A percentile compares a stretch with the other conserved stretches of the same genome.
Evolutionary conservation across 1,140 invertebrate genomes (phyloP).

Genomic region (Leptinotarsa undecemlineata): DNA sequence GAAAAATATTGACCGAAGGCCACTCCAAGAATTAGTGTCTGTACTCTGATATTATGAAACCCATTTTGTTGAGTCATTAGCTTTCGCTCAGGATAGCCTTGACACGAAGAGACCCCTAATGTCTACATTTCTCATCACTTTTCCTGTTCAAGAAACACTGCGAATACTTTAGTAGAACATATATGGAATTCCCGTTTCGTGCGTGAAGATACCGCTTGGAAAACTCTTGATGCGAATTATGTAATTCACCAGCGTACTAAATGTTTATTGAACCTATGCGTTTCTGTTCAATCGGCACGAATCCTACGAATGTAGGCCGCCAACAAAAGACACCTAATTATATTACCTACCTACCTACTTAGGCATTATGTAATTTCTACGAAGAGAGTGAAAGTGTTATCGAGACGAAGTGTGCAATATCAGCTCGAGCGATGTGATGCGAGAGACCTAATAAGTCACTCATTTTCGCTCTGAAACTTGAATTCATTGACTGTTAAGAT

Average conservation of each 20-base stretch:
- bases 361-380: conserved; percentile 5
- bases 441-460: background rate
- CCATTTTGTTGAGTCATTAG: too few relatives aligned
- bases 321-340: conserved; percentile 12
- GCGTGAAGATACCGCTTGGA: background rate
- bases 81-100: too few relatives aligned
- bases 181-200: too few relatives aligned
- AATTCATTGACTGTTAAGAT: too few relatives aligned
- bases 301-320: background rate
- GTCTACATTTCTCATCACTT: too few relatives aligned
- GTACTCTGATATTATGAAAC: too few relatives aligned
- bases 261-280: conserved; percentile 5
- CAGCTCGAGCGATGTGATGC: background rate
- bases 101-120: too few relatives aligned
- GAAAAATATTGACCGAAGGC: too few relatives aligned
- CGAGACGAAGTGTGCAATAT: background rate
- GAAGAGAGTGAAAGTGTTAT: conserved; percentile 8
- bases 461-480: too few relatives aligned
- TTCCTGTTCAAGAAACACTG: too few relatives aligned
- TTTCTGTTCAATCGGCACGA: background rate
- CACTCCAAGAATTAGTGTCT: too few relatives aligned
- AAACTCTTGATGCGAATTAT: background rate
- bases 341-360: background rate
- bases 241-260: background rate
- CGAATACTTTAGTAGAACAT: too few relatives aligned